A percentile compares a stretch with the other conserved stretches of the same genome.
Evolutionary conservation across 2,113 vertebrate genomes (phyloP).

Genomic region (Pipra filicauda): DNA sequence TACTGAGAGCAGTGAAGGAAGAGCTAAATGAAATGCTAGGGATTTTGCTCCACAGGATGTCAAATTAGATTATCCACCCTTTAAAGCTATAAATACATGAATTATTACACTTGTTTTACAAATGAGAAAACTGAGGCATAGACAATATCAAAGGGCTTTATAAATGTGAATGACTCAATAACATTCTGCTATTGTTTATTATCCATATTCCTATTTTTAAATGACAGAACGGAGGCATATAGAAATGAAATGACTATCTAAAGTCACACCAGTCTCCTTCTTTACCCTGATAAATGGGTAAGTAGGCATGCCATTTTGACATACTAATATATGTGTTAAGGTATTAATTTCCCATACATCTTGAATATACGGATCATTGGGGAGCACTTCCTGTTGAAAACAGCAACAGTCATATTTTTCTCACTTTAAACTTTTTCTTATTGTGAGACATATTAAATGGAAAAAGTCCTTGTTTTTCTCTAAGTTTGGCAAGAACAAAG

Average conservation of each 20-base stretch:
- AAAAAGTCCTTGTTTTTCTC: conserved; percentile 37
- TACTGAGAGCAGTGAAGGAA: background rate
- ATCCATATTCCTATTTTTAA: conserved; percentile 60
- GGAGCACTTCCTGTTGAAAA: conserved; percentile 59
- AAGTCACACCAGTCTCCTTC: conserved; percentile 64
- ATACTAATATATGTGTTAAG: conserved; percentile 58
- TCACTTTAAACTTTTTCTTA: conserved; percentile 37
- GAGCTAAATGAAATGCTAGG: conserved; percentile 33
- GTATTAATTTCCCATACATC: conserved; percentile 60
- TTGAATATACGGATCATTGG: conserved; percentile 57
- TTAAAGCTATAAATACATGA: conserved; percentile 62
- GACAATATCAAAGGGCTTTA: conserved; percentile 55
- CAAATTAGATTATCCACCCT: conserved; percentile 58
- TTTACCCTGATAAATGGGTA: conserved; percentile 63
- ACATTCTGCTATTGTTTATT: conserved; percentile 63
- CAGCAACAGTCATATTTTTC: conserved; percentile 58
- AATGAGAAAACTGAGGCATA: conserved; percentile 63
- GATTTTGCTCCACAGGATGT: conserved; percentile 41
- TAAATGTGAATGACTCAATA: conserved; percentile 64
- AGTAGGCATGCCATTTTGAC: conserved; percentile 52
- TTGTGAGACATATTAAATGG: background rate
- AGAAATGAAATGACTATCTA: conserved; percentile 60
- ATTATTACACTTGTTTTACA: conserved; percentile 65
- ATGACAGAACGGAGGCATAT: conserved; percentile 48
- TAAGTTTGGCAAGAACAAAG: background rate